Evolutionary conservation across 2,113 vertebrate species (phyloP).

Genomic region (Fregetta grallaria): DNA sequence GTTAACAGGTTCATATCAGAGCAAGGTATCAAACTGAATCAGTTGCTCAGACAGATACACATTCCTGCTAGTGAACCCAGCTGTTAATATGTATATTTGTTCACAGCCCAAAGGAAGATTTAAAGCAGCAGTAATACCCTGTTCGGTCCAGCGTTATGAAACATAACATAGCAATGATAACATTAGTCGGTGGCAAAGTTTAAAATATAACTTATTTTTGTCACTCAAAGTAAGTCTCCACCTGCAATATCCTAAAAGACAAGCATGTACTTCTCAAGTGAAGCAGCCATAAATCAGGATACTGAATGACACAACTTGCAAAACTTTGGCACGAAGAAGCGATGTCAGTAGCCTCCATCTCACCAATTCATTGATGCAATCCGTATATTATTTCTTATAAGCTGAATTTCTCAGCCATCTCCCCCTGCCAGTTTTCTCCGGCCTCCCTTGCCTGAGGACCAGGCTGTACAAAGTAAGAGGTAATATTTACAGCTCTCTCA

Average conservation of each 20-base stretch:
- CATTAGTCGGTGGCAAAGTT: conserved; percentile 41
- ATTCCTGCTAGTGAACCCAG: background rate
- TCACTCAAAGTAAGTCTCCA: conserved; percentile 42
- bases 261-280: conserved; percentile 26
- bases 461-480: background rate
- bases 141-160: background rate
- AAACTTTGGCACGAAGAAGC: conserved; percentile 33
- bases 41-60: background rate
- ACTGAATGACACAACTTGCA: background rate
- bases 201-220: conserved; percentile 42
- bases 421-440: background rate
- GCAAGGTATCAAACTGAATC: background rate
- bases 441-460: background rate
- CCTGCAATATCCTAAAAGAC: conserved; percentile 30
- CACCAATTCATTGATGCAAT: background rate
- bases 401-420: background rate
- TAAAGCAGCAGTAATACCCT: background rate
- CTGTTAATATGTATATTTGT: background rate
- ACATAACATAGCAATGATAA: conserved; percentile 35
- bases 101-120: background rate
- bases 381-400: background rate
- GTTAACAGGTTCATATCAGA: background rate
- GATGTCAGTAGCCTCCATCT: background rate
- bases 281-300: conserved; percentile 46
- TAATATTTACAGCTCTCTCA: background rate